These are phyloP conservation scores for Toxotes chatareus DNA, from an alignment of 2,113 vertebrate genomes.

Conservation along the genomic window DNA sequence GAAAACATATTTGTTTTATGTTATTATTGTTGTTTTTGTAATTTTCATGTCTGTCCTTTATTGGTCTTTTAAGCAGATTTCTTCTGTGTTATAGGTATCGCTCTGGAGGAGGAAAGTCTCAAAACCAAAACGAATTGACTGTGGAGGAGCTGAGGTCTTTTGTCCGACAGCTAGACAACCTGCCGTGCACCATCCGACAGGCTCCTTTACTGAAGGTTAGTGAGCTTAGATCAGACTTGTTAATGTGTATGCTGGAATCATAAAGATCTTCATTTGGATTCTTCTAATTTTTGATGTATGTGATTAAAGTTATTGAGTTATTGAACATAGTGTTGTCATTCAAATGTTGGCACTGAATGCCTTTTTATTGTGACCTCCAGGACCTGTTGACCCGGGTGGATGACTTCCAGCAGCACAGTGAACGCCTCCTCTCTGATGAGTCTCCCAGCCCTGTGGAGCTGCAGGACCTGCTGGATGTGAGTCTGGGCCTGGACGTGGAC, in stretches of 20 bases:
- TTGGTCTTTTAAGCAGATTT: neutral
- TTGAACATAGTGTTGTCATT: neutral
- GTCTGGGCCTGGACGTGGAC: slow-evolving; percentile 94
- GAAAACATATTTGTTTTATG: neutral
- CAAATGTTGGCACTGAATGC: neutral
- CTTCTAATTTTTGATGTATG: neutral
- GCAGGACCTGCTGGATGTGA: slow-evolving; percentile 91
- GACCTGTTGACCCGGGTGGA: slow-evolving; percentile 93
- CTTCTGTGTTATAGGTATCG: slow-evolving; percentile 87
- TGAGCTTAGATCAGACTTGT: neutral
- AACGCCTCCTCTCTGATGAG: slow-evolving; percentile 89
- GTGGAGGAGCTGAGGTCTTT: slow-evolving; percentile 93
- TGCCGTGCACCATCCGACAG: slow-evolving; percentile 93
- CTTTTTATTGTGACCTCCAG: slow-evolving; percentile 74
- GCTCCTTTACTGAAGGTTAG: slow-evolving; percentile 92
- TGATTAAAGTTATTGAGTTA: neutral
- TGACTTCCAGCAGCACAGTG: slow-evolving; percentile 91
- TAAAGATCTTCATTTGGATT: neutral
- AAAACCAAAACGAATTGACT: slow-evolving; percentile 91
- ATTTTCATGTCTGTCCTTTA: neutral
- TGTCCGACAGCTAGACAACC: slow-evolving; percentile 90
- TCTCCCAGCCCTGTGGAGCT: slow-evolving; percentile 87
- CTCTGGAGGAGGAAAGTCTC: slow-evolving; percentile 94
- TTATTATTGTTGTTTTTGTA: neutral
- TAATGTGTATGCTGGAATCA: neutral